These are phyloP conservation scores for Tetranychus cinnabarinus DNA, from an alignment of 1,140 invertebrate genomes.

Conservation along the genomic window DNA sequence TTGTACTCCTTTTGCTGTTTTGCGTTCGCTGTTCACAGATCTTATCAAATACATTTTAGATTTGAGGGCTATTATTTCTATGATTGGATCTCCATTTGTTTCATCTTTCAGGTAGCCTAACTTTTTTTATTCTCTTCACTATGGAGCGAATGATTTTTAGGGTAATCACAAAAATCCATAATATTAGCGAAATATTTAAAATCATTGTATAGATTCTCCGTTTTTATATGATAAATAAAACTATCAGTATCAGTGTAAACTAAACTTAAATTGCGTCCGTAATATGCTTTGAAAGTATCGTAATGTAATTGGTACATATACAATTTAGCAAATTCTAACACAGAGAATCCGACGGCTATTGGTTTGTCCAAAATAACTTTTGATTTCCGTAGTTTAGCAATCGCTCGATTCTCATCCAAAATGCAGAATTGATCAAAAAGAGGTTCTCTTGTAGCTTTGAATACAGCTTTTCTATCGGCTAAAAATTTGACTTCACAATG, in stretches of 20 bases:
- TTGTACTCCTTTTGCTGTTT: background rate
- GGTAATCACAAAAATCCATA: background rate
- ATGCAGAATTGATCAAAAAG: constrained; percentile 17
- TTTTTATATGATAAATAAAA: constrained; percentile 20
- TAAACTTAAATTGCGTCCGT: constrained; percentile 15
- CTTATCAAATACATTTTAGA: constrained; percentile 16
- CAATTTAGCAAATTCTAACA: constrained; percentile 14
- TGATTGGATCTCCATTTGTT: constrained; percentile 18
- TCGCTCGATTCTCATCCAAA: constrained; percentile 3
- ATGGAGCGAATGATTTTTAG: background rate
- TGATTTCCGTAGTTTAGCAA: constrained; percentile 12
- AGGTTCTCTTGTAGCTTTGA: constrained; percentile 21
- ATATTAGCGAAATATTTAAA: constrained; percentile 13
- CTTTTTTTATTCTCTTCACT: constrained; percentile 24
- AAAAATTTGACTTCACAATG: constrained; percentile 21
- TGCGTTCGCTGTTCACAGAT: background rate
- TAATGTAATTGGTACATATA: constrained; percentile 19
- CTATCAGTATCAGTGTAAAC: constrained; percentile 24
- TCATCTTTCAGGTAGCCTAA: constrained; percentile 28
- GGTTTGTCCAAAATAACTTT: constrained; percentile 13
- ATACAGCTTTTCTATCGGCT: constrained; percentile 15
- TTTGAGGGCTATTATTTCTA: constrained; percentile 20
- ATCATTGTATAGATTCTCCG: constrained; percentile 21
- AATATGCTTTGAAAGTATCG: constrained; percentile 15
- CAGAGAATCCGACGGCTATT: constrained; percentile 13